A percentile compares a stretch with the other conserved stretches of the same genome.
Conservation (phyloP, 1,140 invertebrate genomes). For the Psix sp. region DNA sequence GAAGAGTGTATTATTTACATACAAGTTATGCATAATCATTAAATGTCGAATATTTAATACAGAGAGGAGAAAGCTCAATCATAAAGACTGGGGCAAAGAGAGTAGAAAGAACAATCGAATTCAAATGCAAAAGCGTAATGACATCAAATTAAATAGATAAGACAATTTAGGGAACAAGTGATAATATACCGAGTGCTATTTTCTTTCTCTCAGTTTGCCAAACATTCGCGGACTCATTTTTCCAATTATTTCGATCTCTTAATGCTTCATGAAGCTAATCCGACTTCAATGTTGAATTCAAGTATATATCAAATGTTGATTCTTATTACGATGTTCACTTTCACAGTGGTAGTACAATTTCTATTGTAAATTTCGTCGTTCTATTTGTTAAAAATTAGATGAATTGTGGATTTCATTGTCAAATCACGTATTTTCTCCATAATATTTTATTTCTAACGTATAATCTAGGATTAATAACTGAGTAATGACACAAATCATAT, state of each 20-base stretch:
- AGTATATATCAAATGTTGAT: too few species aligned
- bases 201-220: too few species aligned
- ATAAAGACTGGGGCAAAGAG: slow-evolving; percentile 39
- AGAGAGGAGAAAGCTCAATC: slow-evolving; percentile 34
- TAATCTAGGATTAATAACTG: slow-evolving; percentile 30
- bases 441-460: slow-evolving; percentile 25
- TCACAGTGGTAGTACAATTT: too few species aligned
- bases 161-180: not conserved
- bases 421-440: slow-evolving; percentile 13
- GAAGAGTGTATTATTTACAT: slow-evolving; percentile 39
- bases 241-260: too few species aligned
- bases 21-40: slow-evolving; percentile 47
- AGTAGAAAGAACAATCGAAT: slow-evolving; percentile 27
- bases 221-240: too few species aligned
- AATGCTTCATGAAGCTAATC: too few species aligned
- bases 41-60: slow-evolving; percentile 36
- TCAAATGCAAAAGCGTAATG: slow-evolving; percentile 22
- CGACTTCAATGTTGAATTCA: too few species aligned
- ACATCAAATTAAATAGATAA: not conserved
- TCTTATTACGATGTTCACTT: too few species aligned
- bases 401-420: not conserved
- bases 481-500: slow-evolving; percentile 26
- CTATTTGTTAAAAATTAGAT: too few species aligned
- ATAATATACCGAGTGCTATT: not conserved
- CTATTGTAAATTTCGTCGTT: too few species aligned